Evolutionary conservation across 2,113 vertebrate genomes (phyloP).

Genomic region (Pleuronectes platessa): DNA sequence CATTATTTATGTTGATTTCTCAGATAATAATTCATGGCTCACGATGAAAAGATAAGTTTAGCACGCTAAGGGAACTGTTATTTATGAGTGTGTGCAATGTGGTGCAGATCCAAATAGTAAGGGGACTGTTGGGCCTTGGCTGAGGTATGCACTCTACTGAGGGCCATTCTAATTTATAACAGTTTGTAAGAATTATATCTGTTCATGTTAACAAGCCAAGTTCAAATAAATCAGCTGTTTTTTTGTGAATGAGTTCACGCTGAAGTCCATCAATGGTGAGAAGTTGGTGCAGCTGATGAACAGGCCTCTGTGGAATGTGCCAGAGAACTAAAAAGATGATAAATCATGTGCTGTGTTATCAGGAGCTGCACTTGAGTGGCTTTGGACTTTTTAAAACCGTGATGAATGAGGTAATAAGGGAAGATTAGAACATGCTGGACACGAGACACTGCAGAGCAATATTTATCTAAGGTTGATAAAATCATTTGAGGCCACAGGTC

Average conservation of each 20-base stretch:
- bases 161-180: background rate
- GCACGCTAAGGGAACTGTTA: too few relatives aligned
- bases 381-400: conserved; percentile 76
- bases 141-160: too few relatives aligned
- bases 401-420: conserved; percentile 81
- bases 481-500: conserved; percentile 77
- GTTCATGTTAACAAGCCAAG: background rate
- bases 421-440: conserved; percentile 75
- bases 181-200: background rate
- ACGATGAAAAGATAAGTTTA: too few relatives aligned
- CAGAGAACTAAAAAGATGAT: conserved; percentile 70
- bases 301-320: conserved; percentile 67
- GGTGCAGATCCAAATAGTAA: background rate
- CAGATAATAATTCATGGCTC: too few relatives aligned
- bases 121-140: too few relatives aligned
- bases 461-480: conserved; percentile 83
- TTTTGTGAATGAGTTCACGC: conserved; percentile 30
- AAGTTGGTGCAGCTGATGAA: conserved; percentile 43
- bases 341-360: conserved; percentile 70
- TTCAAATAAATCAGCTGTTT: background rate
- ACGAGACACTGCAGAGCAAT: conserved; percentile 79
- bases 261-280: conserved; percentile 33
- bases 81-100: too few relatives aligned
- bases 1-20: too few relatives aligned
- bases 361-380: conserved; percentile 71